Conservation (phyloP, 2,888 invertebrate species). For the Strigamia transsilvanica region DNA sequence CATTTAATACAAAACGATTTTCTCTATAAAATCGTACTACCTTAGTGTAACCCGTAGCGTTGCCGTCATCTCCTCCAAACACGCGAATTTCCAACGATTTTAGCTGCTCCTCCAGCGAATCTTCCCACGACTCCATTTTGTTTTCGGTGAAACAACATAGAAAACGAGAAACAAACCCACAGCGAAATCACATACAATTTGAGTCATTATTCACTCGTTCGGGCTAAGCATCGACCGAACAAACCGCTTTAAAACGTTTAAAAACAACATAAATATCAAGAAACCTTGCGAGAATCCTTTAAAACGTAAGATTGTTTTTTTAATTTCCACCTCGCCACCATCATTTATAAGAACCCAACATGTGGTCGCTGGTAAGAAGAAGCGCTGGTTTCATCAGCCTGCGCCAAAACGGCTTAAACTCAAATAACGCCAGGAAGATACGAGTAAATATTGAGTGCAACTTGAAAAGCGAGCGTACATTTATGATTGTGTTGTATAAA, state of each 20-base stretch:
- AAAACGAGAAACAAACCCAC: neutral
- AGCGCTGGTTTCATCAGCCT: slow-evolving; percentile 11
- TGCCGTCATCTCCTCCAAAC: slow-evolving; percentile 13
- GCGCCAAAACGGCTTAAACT: neutral
- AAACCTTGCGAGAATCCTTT: too few species aligned
- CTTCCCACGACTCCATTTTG: slow-evolving; percentile 37
- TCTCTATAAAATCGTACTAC: neutral
- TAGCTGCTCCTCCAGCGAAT: slow-evolving; percentile 25
- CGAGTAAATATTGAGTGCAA: neutral
- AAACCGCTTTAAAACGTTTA: too few species aligned
- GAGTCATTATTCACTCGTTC: too few species aligned
- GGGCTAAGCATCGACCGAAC: too few species aligned
- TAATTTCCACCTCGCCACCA: neutral
- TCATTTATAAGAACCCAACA: slow-evolving; percentile 9
- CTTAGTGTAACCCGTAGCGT: slow-evolving; percentile 16
- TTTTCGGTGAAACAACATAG: neutral
- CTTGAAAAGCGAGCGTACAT: neutral
- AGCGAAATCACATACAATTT: too few species aligned
- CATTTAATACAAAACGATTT: neutral
- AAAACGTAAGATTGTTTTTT: neutral
- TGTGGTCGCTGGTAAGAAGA: slow-evolving; percentile 1
- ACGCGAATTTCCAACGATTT: slow-evolving; percentile 20
- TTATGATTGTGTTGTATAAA: neutral
- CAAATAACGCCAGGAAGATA: neutral
- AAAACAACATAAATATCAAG: too few species aligned